phyloP scores from a whole-genome alignment of 2,797 vertebrate genomes.

The Botia almorhae region DNA sequence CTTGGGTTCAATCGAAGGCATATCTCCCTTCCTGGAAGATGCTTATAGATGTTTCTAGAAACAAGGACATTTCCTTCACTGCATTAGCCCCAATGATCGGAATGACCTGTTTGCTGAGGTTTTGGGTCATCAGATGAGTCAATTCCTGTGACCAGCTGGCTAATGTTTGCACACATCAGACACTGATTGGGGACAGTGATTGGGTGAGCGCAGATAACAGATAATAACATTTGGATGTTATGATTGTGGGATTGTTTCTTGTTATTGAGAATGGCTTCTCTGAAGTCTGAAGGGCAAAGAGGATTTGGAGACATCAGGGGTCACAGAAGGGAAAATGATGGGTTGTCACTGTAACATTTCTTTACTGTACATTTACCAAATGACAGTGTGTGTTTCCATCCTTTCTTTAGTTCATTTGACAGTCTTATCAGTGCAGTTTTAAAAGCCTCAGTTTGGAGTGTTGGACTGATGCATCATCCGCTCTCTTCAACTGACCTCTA shows the following conservation, averaged over 20 bases:
- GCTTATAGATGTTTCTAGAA: constrained; percentile 72
- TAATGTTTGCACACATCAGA: constrained; percentile 77
- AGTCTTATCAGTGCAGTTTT: background rate
- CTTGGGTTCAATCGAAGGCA: constrained; percentile 42
- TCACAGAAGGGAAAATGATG: constrained; percentile 4
- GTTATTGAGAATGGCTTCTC: constrained; percentile 71
- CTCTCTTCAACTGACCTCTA: constrained; percentile 1
- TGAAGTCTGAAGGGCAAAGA: constrained; percentile 65
- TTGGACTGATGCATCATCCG: background rate
- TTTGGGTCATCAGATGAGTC: constrained; percentile 78
- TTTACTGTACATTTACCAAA: background rate
- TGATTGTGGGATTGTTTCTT: constrained; percentile 66
- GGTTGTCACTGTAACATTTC: background rate
- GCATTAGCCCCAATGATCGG: constrained; percentile 45
- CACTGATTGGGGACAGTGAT: constrained; percentile 77
- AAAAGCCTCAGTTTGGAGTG: background rate
- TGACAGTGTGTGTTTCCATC: too few species aligned
- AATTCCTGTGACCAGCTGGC: constrained; percentile 77
- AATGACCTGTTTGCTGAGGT: constrained; percentile 46
- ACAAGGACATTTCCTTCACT: constrained; percentile 50
- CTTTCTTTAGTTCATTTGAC: background rate
- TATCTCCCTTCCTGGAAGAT: constrained; percentile 72
- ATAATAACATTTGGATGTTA: constrained; percentile 77
- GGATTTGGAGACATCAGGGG: constrained; percentile 21
- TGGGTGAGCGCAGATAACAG: constrained; percentile 73